Conservation (phyloP, 23 tunicate species). For the Phallusia fumigata region DNA sequence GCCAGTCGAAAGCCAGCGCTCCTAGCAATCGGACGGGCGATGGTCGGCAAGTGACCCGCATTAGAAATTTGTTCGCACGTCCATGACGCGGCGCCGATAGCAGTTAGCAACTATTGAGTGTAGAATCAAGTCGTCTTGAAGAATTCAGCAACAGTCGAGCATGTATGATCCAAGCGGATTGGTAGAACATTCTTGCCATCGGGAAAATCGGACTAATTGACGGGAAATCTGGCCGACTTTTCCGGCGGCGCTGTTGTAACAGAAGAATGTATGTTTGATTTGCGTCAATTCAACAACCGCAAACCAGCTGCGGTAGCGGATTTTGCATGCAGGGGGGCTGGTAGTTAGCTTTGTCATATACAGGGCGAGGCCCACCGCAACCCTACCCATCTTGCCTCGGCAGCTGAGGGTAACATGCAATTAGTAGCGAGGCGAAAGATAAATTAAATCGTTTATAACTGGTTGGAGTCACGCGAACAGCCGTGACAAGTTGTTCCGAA, state of each 20-base stretch:
- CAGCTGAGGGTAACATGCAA: background rate
- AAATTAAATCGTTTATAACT: background rate
- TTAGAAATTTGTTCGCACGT: constrained; percentile 13
- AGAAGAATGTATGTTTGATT: background rate
- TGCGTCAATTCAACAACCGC: background rate
- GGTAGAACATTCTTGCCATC: background rate
- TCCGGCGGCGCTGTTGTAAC: background rate
- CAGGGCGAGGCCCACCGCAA: background rate
- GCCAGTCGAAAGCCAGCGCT: constrained; percentile 6
- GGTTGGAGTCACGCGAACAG: background rate
- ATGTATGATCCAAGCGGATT: background rate
- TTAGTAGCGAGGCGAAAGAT: background rate
- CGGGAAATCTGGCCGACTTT: background rate
- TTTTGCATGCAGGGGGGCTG: background rate
- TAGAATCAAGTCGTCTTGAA: too few species aligned
- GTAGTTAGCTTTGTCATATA: background rate
- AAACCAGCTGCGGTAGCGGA: background rate
- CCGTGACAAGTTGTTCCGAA: background rate
- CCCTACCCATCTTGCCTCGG: background rate
- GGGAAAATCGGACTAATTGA: background rate
- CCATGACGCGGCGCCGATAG: background rate
- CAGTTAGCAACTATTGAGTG: background rate
- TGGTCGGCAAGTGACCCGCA: constrained; percentile 1
- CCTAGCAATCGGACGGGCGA: background rate
- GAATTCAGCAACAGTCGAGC: too few species aligned